Conservation (phyloP, 2,888 invertebrate genomes). For the Synergus laeviventris region DNA sequence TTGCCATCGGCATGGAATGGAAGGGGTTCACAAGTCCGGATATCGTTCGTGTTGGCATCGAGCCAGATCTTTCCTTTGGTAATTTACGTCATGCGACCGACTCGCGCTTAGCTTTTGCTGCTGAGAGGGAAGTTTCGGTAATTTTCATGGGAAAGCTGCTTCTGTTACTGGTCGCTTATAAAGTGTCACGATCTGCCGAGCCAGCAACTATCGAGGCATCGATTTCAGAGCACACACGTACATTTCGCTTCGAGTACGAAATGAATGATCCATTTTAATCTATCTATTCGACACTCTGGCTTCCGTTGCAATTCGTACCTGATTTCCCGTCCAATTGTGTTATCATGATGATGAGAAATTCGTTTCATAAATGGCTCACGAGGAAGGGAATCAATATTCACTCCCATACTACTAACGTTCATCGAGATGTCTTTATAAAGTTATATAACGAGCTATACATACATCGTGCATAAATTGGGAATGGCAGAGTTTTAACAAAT, state of each 20-base stretch:
- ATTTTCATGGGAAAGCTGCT: conserved; percentile 47
- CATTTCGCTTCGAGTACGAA: background rate
- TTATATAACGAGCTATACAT: background rate
- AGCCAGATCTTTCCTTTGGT: conserved; percentile 65
- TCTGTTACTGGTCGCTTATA: conserved; percentile 31
- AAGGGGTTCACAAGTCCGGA: conserved; percentile 54
- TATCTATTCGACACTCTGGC: conserved; percentile 4
- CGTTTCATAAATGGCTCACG: background rate
- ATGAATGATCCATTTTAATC: conserved; percentile 30
- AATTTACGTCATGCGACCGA: conserved; percentile 63
- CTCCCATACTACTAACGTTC: background rate
- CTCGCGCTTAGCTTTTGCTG: conserved; percentile 45
- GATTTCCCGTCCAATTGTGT: background rate
- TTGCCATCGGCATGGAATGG: conserved; percentile 48
- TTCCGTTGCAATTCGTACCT: conserved; percentile 7
- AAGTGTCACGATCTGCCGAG: conserved; percentile 43
- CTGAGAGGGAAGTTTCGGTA: conserved; percentile 49
- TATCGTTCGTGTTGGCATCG: conserved; percentile 65
- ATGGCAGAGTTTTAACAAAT: background rate
- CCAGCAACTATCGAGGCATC: conserved; percentile 40
- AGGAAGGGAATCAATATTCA: background rate
- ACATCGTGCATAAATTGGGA: background rate
- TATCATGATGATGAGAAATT: background rate
- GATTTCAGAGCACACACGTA: conserved; percentile 10
- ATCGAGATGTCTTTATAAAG: background rate